phyloP scores from a whole-genome alignment of 2,113 vertebrate species.

The Petroica traversi region DNA sequence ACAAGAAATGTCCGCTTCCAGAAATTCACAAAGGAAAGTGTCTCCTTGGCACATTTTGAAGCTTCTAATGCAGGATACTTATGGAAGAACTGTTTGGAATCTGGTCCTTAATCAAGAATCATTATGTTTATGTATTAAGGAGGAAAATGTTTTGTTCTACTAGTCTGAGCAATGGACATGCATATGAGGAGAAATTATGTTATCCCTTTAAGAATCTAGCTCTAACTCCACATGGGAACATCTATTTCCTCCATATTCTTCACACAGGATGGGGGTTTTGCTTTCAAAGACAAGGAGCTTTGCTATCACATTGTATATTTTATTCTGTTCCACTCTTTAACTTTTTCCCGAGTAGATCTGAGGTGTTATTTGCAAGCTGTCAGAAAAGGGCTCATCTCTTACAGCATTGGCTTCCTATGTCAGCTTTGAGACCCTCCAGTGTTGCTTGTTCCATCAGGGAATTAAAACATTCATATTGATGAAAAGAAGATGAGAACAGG shows the following conservation, averaged over 20 bases:
- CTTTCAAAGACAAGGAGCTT: constrained; percentile 10
- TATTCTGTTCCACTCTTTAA: not conserved
- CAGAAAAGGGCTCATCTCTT: constrained; percentile 9
- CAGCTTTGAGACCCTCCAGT: not conserved
- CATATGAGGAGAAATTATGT: not conserved
- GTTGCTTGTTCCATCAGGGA: not conserved
- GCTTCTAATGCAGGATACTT: not conserved
- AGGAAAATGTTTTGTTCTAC: not conserved
- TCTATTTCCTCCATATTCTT: constrained; percentile 39
- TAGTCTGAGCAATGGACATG: not conserved
- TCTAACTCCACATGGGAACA: not conserved
- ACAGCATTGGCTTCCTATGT: not conserved
- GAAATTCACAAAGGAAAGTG: not conserved
- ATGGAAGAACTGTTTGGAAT: not conserved
- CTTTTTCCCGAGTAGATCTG: not conserved
- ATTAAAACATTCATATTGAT: not conserved
- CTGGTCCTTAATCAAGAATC: not conserved
- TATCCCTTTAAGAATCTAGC: not conserved
- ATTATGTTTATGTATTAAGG: not conserved
- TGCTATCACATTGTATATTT: constrained; percentile 37
- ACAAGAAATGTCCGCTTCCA: not conserved
- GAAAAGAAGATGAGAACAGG: not conserved
- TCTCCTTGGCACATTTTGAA: not conserved
- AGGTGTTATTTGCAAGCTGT: constrained; percentile 18
- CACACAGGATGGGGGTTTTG: not conserved